phyloP scores from a whole-genome alignment of 2,113 vertebrate genomes.

The Mystacornis crossleyi region DNA sequence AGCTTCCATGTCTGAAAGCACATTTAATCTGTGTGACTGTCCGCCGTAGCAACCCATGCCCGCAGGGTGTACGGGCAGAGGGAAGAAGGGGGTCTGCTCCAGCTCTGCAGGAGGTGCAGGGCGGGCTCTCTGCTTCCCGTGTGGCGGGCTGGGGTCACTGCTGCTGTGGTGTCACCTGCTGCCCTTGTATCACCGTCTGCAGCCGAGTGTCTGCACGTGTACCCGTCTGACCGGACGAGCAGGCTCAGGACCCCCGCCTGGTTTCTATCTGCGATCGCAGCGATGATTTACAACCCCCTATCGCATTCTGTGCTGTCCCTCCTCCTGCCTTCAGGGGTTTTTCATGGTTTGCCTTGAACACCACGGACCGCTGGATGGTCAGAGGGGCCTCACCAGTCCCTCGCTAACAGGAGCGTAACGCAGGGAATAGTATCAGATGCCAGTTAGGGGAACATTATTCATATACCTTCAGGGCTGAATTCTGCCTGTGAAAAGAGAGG shows the following conservation, averaged over 20 bases:
- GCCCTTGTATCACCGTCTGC: background rate
- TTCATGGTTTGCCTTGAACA: background rate
- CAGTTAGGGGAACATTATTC: background rate
- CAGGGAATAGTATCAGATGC: background rate
- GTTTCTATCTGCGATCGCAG: background rate
- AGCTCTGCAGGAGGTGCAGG: background rate
- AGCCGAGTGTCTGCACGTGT: background rate
- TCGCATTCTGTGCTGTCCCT: background rate
- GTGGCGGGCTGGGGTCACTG: background rate
- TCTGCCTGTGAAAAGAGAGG: background rate
- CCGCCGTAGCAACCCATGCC: rapidly evolving
- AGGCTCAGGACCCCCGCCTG: background rate
- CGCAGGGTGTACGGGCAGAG: background rate
- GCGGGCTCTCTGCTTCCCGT: background rate
- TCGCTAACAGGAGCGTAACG: rapidly evolving
- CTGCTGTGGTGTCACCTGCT: background rate
- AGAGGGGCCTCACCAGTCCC: background rate
- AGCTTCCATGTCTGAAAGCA: background rate
- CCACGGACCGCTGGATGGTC: rapidly evolving
- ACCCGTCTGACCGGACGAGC: background rate
- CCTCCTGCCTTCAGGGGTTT: background rate
- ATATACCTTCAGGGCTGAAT: background rate
- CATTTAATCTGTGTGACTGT: background rate
- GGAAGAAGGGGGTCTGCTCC: background rate
- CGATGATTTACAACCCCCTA: background rate